Base-by-base conservation (phyloP, 2,888 invertebrate species). In the Phortica okadai region DNA sequence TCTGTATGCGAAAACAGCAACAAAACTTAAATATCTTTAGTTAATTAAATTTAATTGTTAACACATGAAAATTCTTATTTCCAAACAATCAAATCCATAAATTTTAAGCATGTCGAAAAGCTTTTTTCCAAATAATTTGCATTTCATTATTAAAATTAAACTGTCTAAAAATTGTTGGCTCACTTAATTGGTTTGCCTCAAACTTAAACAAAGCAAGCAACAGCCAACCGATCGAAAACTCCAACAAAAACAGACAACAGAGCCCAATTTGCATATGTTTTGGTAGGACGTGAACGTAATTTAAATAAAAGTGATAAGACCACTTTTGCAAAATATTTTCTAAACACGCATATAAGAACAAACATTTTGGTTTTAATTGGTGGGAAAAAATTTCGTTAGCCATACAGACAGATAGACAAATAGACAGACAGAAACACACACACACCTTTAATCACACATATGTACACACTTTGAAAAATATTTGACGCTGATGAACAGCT, bases 101-200 rank as follows among this genome's bases (percentile, higher is more conserved):
- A 33, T 33, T 33, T 33, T 33, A 33, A 33, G 33, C 33, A 33
- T 56, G 14, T 7, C 56, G 16, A 56, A 7, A 56, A n/a, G 7
- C 16, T 56, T 56, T 56, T 69, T 44, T 16, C 14, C 70, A 54
- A 50, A 54, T 70, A 42, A 70, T 70, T 70, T 70, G 70, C 70
- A 72, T 72, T 56, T 72, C 54, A 72, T 56, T 72, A 72, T 70
- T 25, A 25, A 72, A 72, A 72, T 72, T 54, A 72, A 70, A 70
- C 70, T 72, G 70, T 72, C 70, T 54, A 41, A 56, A 33, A 33
- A 56, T 54, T 72, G 50, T 41, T 72, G 56, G 56, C 70, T 41
- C 41, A 54, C 25, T 72, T 72, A 72, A 56, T 72, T 72, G 70
- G 50, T 72, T 72, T 69, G 45, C 62, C 16, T 50, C 44, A 8